These are phyloP conservation scores for Panagrolaimus sp. DNA, from an alignment of 1,140 invertebrate species.

Conservation along the genomic window DNA sequence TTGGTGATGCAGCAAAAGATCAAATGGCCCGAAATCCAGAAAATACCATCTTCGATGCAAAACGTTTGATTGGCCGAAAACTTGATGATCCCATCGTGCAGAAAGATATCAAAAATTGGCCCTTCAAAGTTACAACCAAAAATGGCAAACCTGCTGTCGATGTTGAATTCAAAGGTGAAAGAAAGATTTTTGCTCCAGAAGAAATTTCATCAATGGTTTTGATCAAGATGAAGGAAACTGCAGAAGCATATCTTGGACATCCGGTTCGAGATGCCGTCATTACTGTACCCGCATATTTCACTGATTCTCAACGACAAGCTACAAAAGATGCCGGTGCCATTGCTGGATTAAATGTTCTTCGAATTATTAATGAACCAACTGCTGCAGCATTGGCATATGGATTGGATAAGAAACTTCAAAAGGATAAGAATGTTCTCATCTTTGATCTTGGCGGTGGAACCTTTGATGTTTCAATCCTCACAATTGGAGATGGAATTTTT, in stretches of 20 bases:
- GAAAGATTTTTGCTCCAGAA: conserved; percentile 65
- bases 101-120: conserved; percentile 67
- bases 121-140: conserved; percentile 38
- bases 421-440: conserved; percentile 64
- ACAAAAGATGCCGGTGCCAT: conserved; percentile 65
- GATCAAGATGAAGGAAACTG: conserved; percentile 69
- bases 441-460: conserved; percentile 95
- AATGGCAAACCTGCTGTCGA: conserved; percentile 60
- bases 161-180: conserved; percentile 64
- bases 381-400: conserved; percentile 65
- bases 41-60: conserved; percentile 82
- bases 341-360: conserved; percentile 63
- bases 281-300: conserved; percentile 64
- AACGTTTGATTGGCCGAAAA: conserved; percentile 77
- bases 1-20: conserved; percentile 78
- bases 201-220: conserved; percentile 65
- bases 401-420: conserved; percentile 62
- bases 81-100: conserved; percentile 67
- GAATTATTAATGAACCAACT: conserved; percentile 64
- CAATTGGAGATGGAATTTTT: conserved; percentile 2
- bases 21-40: conserved; percentile 84
- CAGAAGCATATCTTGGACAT: conserved; percentile 81
- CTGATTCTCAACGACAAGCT: conserved; percentile 64
- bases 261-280: conserved; percentile 77
- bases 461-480: conserved; percentile 16